Conservation (phyloP, 2,797 vertebrate species). For the Cyprinodon diabolis region DNA sequence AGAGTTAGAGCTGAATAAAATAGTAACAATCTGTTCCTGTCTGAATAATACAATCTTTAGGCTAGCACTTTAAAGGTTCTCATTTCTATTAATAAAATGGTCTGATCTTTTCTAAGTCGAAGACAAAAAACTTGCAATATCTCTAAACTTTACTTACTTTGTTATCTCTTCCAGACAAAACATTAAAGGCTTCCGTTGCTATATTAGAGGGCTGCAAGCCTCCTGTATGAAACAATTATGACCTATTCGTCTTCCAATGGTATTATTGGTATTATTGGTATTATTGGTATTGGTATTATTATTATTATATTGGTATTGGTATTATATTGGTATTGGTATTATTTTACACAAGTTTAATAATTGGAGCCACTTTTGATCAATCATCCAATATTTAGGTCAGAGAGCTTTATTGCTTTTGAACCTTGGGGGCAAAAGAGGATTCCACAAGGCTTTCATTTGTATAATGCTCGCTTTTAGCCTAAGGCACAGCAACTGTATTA, state of each 20-base stretch:
- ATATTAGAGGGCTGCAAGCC: constrained; percentile 11
- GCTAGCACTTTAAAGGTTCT: constrained; percentile 21
- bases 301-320: too few species aligned
- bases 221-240: constrained; percentile 41
- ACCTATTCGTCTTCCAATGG: constrained; percentile 33
- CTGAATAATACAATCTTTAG: constrained; percentile 39
- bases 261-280: too few species aligned
- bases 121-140: constrained; percentile 18
- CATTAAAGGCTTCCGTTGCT: background rate
- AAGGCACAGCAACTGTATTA: constrained; percentile 34
- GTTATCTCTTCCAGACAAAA: background rate
- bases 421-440: constrained; percentile 36
- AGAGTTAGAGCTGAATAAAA: constrained; percentile 39
- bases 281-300: too few species aligned
- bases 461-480: constrained; percentile 55
- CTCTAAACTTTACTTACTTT: background rate
- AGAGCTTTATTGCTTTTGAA: constrained; percentile 41
- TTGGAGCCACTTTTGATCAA: constrained; percentile 42
- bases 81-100: constrained; percentile 35
- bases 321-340: too few species aligned
- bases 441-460: constrained; percentile 61
- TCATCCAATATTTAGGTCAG: constrained; percentile 36
- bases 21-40: constrained; percentile 41
- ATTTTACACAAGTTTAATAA: constrained; percentile 26
- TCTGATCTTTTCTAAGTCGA: constrained; percentile 23